Conservation (phyloP, 2,888 invertebrate genomes). For the Norana najaformis region DNA sequence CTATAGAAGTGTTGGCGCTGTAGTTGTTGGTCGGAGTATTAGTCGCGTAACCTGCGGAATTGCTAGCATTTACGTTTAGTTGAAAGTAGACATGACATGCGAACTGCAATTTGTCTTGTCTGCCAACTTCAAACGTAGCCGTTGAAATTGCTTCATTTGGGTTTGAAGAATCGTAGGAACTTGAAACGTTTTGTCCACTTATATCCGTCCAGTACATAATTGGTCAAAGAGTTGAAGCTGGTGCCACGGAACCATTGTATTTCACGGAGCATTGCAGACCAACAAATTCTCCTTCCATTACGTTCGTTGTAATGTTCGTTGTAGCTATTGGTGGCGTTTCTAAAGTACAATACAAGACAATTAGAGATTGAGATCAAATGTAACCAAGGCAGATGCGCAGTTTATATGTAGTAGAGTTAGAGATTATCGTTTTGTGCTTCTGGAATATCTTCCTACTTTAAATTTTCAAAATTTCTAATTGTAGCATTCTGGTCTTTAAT, state of each 20-base stretch:
- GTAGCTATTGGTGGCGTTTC: neutral
- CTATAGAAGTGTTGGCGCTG: neutral
- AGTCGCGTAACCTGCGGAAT: neutral
- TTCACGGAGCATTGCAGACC: neutral
- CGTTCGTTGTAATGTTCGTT: neutral
- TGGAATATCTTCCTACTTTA: too few relatives aligned
- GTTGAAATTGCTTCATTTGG: neutral
- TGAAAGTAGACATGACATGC: neutral
- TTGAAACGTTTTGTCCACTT: neutral
- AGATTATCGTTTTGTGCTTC: too few relatives aligned
- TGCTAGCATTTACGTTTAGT: neutral
- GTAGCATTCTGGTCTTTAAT: too few relatives aligned
- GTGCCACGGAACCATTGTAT: neutral
- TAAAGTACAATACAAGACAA: neutral
- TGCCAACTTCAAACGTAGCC: neutral
- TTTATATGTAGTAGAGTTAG: neutral
- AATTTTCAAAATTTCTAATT: too few relatives aligned
- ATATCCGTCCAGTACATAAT: neutral
- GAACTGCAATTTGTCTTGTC: neutral
- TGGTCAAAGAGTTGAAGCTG: neutral
- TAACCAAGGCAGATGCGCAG: neutral
- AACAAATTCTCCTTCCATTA: slow-evolving; percentile 13
- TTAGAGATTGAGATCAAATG: too few relatives aligned
- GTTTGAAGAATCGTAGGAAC: neutral
- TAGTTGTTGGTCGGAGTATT: neutral